These are phyloP conservation scores for Holotrichia oblita DNA, from an alignment of 1,140 invertebrate genomes.

Conservation along the genomic window DNA sequence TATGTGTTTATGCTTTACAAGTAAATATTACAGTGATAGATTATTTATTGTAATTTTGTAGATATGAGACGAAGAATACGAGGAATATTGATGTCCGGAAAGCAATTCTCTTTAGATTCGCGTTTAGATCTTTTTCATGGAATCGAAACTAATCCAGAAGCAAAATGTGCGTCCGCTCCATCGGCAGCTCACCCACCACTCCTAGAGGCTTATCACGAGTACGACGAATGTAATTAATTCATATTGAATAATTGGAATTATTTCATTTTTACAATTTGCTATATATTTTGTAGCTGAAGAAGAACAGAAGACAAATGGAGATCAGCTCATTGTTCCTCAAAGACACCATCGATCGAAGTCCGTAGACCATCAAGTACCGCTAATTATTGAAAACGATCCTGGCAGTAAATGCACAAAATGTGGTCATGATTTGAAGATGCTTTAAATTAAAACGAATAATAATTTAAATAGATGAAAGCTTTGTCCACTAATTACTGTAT, in stretches of 20 bases:
- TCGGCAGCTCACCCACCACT: slow-evolving; percentile 62
- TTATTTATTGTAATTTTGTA: slow-evolving; percentile 51
- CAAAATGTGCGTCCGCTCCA: slow-evolving; percentile 59
- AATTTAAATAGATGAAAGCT: background rate
- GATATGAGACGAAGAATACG: slow-evolving; percentile 84
- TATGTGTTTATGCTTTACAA: slow-evolving; percentile 61
- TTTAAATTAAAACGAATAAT: background rate
- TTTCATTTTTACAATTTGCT: slow-evolving; percentile 29
- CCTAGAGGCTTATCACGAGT: slow-evolving; percentile 64
- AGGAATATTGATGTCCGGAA: slow-evolving; percentile 88
- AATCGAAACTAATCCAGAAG: slow-evolving; percentile 58
- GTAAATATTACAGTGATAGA: slow-evolving; percentile 16
- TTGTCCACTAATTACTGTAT: background rate
- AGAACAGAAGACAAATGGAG: background rate
- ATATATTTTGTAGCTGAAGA: slow-evolving; percentile 37
- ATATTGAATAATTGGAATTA: background rate
- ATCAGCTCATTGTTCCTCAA: slow-evolving; percentile 45
- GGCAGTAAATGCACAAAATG: slow-evolving; percentile 54
- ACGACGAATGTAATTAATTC: slow-evolving; percentile 51
- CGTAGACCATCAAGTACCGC: slow-evolving; percentile 53
- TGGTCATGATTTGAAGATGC: slow-evolving; percentile 49
- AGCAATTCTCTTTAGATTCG: slow-evolving; percentile 90
- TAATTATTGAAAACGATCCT: slow-evolving; percentile 44
- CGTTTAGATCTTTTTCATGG: slow-evolving; percentile 89
- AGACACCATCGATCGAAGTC: slow-evolving; percentile 53